Evolutionary conservation across 2,797 vertebrate species (phyloP).

Genomic region (Cryptoblepharus egeriae): DNA sequence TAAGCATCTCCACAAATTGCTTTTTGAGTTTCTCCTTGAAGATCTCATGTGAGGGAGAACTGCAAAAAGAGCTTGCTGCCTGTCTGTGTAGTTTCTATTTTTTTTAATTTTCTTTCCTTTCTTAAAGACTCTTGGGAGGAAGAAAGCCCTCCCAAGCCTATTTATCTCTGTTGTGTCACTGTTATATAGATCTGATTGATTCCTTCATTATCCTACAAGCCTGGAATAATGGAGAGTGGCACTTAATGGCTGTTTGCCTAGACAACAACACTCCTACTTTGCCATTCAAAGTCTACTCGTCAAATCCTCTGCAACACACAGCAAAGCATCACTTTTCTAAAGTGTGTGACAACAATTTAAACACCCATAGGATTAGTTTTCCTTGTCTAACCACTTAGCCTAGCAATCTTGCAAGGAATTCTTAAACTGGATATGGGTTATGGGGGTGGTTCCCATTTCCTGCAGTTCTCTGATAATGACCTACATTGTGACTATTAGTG

Average conservation of each 20-base stretch:
- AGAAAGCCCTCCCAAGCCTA: conserved; percentile 31
- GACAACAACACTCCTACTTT: conserved; percentile 34
- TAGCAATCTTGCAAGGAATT: background rate
- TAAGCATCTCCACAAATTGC: too few species aligned
- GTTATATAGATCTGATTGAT: conserved; percentile 63
- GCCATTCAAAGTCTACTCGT: conserved; percentile 37
- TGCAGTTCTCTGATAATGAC: too few species aligned
- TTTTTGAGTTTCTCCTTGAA: too few species aligned
- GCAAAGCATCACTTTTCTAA: background rate
- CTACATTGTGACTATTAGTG: background rate
- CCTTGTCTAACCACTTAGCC: background rate
- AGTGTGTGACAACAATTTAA: background rate
- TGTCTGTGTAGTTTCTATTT: conserved; percentile 30
- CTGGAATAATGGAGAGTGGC: conserved; percentile 49
- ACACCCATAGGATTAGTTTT: background rate
- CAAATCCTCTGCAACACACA: conserved; percentile 25
- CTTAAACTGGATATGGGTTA: background rate
- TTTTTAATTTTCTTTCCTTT: too few species aligned
- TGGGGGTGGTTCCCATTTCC: too few species aligned
- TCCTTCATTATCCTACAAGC: conserved; percentile 62
- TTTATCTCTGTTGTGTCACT: conserved; percentile 63
- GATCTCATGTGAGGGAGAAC: too few species aligned
- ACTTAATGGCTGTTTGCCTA: conserved; percentile 44
- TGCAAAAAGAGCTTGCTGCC: conserved; percentile 24
- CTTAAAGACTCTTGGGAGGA: too few species aligned